Evolutionary conservation across 2,888 invertebrate genomes (phyloP).

Genomic region (Halocaridina rubra): DNA sequence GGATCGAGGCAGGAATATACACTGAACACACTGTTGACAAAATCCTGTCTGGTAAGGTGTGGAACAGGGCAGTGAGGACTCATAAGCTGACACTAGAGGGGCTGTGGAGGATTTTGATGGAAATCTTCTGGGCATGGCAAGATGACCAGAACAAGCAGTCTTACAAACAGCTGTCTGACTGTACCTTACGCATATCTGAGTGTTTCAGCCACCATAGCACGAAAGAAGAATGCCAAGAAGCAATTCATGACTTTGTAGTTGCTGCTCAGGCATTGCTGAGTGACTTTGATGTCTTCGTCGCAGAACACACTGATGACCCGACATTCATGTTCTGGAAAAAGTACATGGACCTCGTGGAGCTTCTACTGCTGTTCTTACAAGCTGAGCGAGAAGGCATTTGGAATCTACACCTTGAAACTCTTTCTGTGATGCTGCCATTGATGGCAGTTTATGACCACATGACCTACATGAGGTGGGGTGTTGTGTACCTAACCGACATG

Average conservation of each 20-base stretch:
- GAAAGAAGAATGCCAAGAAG: background rate
- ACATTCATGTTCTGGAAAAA: background rate
- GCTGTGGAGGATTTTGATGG: no score
- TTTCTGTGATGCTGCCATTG: background rate
- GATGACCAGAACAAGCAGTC: no score
- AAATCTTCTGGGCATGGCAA: no score
- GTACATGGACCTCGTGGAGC: background rate
- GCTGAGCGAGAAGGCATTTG: background rate
- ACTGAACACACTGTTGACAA: background rate
- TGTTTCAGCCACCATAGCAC: no score
- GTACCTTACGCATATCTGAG: no score
- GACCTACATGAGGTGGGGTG: background rate
- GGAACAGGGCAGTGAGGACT: background rate
- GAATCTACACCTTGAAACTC: background rate
- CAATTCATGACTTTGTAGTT: background rate
- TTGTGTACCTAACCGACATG: background rate
- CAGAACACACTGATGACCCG: background rate
- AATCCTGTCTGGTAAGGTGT: background rate
- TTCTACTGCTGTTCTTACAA: background rate
- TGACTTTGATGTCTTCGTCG: background rate
- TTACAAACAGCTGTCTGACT: no score
- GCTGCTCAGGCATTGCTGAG: background rate
- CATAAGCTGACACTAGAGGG: no score
- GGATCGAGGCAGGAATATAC: background rate
- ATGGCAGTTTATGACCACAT: background rate